These are phyloP conservation scores for Meloe dianella DNA, from an alignment of 2,888 invertebrate species.

Conservation along the genomic window DNA sequence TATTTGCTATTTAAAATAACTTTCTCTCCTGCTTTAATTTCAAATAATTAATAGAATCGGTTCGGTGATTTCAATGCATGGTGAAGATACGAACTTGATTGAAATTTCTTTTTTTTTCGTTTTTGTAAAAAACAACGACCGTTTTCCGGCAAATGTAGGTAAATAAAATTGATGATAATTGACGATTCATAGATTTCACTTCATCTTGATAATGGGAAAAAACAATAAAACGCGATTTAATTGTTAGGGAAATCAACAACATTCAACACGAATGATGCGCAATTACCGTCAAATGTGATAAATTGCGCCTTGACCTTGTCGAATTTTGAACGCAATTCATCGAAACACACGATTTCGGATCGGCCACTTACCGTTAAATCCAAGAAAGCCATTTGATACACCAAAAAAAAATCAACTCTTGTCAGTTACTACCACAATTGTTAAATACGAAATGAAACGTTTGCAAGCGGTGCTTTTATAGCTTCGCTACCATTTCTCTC, in stretches of 20 bases:
- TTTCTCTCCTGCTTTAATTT: neutral
- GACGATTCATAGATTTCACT: neutral
- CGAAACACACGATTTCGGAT: neutral
- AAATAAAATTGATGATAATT: neutral
- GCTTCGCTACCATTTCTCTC: conserved; percentile 4
- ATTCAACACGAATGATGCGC: neutral
- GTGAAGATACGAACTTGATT: neutral
- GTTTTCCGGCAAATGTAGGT: neutral
- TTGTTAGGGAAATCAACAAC: neutral
- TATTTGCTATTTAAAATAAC: neutral
- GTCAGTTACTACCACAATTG: neutral
- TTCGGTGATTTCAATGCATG: conserved; percentile 1
- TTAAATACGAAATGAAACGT: neutral
- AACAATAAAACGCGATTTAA: neutral
- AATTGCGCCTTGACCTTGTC: neutral
- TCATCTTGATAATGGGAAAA: neutral
- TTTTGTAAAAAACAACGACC: neutral
- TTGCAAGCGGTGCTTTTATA: neutral
- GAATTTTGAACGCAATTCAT: neutral
- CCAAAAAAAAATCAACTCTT: neutral
- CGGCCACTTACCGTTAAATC: neutral
- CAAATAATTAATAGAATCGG: neutral
- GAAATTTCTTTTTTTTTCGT: neutral
- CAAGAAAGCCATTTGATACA: neutral
- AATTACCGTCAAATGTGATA: neutral